Conservation (phyloP, 2,797 vertebrate genomes). For the Semotilus atromaculatus region DNA sequence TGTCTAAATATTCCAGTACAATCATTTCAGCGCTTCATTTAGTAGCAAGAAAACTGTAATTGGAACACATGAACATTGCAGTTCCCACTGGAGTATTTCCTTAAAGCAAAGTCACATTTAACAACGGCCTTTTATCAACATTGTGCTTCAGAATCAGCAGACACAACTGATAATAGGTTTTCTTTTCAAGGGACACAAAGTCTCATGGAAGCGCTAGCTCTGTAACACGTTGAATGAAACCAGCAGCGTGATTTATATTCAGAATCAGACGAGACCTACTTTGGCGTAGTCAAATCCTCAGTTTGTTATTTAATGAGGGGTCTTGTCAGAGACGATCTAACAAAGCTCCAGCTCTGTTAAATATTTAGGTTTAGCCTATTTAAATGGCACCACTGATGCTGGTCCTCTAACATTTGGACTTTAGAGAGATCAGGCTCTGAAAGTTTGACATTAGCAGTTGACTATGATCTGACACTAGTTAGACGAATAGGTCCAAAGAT, state of each 20-base stretch:
- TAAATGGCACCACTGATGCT: constrained; percentile 22
- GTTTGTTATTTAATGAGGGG: constrained; percentile 55
- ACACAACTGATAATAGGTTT: constrained; percentile 20
- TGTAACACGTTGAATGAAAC: background rate
- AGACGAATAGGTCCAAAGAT: background rate
- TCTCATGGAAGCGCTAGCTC: background rate
- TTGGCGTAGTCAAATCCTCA: constrained; percentile 5
- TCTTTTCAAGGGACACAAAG: constrained; percentile 19
- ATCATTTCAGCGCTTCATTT: background rate
- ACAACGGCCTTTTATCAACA: constrained; percentile 26
- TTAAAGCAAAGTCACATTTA: constrained; percentile 24
- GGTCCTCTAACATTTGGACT: constrained; percentile 27
- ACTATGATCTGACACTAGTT: constrained; percentile 20
- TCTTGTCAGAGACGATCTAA: constrained; percentile 47
- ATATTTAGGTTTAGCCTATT: constrained; percentile 53
- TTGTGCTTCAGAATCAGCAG: background rate
- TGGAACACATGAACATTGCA: background rate
- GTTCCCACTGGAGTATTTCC: background rate
- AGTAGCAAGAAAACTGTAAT: background rate
- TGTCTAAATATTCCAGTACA: background rate
- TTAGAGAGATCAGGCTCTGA: constrained; percentile 23
- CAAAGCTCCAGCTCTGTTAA: constrained; percentile 52
- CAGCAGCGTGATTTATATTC: constrained; percentile 3
- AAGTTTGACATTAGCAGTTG: constrained; percentile 11
- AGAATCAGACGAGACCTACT: constrained; percentile 27